Base-by-base conservation (phyloP, 2,113 vertebrate species). In the Aramus guarauna region DNA sequence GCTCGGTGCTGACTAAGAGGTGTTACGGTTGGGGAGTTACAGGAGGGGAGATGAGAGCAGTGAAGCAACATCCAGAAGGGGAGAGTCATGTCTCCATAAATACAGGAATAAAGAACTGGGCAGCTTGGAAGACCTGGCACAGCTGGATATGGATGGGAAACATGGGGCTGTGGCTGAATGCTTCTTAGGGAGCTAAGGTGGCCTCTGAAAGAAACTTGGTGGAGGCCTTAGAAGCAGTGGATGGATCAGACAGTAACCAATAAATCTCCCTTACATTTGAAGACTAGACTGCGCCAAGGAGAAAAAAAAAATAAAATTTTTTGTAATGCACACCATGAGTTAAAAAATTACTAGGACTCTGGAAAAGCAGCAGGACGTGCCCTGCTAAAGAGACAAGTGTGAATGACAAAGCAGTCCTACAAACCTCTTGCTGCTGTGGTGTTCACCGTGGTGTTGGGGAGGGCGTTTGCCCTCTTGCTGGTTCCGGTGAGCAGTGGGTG, bases 391-490 rank as follows among this genome's bases (percentile, higher is more conserved):
- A 59, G 50, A 4, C 68, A 45, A 12, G 36, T 2, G 26, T 11
- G 59, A 67, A 11, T 9, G 22, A 32, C 52, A 66, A 43, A 32
- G 47, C 30, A 71, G 20, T 2, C 27, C 73, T 41, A 56, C 34
- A 17, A 53, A 34, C 15, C 41, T 15, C 71, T 23, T 16, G 41
- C 11, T 75, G 37, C 79, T 1, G 9, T 2, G 7, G n/a, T 7
- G 32, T 0, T 27, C 69, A 37, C 79, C 1, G 9, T 2, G 7
- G n/a, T 7, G 32, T 0, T 27, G n/a, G 12, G 12, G 17, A 27
- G 24, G 58, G n/a, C 36, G 26, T 13, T 5, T 23, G 59, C 39
- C 47, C 13, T 34, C 34, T 4, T 3, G 34, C 1, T 52, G 30
- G 37, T 12, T 34, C 39, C 32, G 11, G 24, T 12, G n/a, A 71